A percentile compares a stretch with the other conserved stretches of the same genome.
Evolutionary conservation across 2,113 vertebrate genomes (phyloP).

Genomic region (Azemiops feae): DNA sequence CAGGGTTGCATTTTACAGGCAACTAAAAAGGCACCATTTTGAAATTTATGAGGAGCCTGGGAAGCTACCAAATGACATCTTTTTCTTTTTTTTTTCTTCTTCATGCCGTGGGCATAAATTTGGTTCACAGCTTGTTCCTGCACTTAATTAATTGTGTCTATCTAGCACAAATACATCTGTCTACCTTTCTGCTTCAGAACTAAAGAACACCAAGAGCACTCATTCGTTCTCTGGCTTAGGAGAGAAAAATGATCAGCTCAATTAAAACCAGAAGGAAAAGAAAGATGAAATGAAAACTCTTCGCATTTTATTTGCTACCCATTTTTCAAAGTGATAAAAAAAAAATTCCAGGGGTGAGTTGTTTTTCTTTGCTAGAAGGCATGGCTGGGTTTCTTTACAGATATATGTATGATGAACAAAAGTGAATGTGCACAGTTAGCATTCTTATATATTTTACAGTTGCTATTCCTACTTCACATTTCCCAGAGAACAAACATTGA

Average conservation of each 20-base stretch:
- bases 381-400: background rate
- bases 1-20: constrained; percentile 43
- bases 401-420: background rate
- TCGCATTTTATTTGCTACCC: background rate
- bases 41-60: constrained; percentile 50
- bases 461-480: background rate
- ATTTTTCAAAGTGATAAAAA: background rate
- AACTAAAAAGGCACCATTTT: constrained; percentile 44
- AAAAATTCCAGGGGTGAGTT: background rate
- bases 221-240: constrained; percentile 23
- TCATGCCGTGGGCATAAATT: constrained; percentile 30
- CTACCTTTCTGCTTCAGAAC: constrained; percentile 33
- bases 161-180: constrained; percentile 19
- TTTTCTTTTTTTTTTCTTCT: constrained; percentile 22
- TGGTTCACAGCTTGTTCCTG: constrained; percentile 30
- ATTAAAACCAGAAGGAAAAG: constrained; percentile 29
- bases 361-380: background rate
- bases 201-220: constrained; percentile 27
- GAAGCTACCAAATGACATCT: constrained; percentile 39
- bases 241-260: background rate
- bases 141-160: constrained; percentile 30
- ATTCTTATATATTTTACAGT: background rate
- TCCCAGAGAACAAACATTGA: background rate
- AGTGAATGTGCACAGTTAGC: background rate
- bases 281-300: background rate